Evolutionary conservation across 2,113 vertebrate genomes (phyloP).

Genomic region (Xenopus laevis): DNA sequence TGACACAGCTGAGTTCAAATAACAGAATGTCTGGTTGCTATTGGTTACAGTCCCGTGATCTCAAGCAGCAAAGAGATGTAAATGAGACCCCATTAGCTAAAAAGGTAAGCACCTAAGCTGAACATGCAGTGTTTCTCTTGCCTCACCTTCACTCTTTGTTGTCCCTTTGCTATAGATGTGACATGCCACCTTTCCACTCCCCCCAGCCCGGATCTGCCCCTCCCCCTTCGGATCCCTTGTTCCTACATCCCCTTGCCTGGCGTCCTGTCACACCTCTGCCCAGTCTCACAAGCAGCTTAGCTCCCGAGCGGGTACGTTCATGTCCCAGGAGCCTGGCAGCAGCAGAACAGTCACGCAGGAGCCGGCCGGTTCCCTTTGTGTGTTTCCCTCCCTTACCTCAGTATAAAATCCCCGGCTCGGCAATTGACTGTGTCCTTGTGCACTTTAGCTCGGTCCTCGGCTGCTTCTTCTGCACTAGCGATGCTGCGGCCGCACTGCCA

Average conservation of each 20-base stretch:
- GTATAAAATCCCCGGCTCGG: not conserved
- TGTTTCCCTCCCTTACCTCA: not conserved
- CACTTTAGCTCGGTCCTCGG: not conserved
- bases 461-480: not conserved
- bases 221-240: not conserved
- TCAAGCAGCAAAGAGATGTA: too few relatives aligned
- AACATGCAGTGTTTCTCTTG: too few relatives aligned
- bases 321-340: too few relatives aligned
- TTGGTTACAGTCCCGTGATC: too few relatives aligned
- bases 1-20: too few relatives aligned
- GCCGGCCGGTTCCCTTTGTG: constrained; percentile 7
- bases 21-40: too few relatives aligned
- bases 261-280: not conserved
- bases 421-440: not conserved
- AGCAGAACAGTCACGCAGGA: too few relatives aligned
- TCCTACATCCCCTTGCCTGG: not conserved
- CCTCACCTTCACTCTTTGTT: not conserved
- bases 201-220: not conserved
- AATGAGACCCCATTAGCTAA: too few relatives aligned
- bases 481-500: not conserved
- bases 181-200: not conserved
- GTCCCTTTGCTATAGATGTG: not conserved
- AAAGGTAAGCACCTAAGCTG: too few relatives aligned
- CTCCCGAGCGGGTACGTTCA: not conserved
- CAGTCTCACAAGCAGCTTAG: not conserved